Evolutionary conservation across 2,113 vertebrate species (phyloP), one percentile per base, ranked within the genome.

Genomic region (Macheiramphus alcinus): DNA sequence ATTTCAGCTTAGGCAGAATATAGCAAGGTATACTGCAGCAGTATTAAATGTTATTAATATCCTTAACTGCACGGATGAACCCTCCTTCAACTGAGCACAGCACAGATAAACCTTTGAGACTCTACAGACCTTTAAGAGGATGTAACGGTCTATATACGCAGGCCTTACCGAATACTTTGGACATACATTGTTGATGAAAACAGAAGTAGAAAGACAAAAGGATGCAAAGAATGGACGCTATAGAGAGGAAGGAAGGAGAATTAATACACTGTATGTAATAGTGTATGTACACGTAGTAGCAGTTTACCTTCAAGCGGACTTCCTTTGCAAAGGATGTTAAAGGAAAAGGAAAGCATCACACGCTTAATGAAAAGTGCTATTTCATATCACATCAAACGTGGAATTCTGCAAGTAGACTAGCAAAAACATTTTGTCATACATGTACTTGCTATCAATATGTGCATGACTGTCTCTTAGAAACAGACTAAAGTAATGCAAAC

Each of bases 381-480:
- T 96, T 90, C 70, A 17, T 38, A 80, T 63, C 76, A 83, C 74
- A 73, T 56, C 72, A 89, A 43, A 82, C 7, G 6, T 38, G 75
- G 59, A 71, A 79, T 86, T 48, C 58, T 82, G 48, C 59, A 67
- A 97, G 94, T 47, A 85, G 61, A 86, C 61, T 48, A 79, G 11
- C 4, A 66, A 86, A 94, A 97, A 93, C 72, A 95, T 91, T 97
- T 96, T 97, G 82, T 97, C 97, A 96, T 94, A 97, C 83, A 84
- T 91, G 94, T 92, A 80, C 79, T 85, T 88, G 58, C 79, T 94
- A 92, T 96, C 93, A 75, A 66, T 83, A 80, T 95, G 55, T 63
- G 27, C 79, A 74, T n/a, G 42, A 74, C 80, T 91, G 93, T 96
- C 88, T 97, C 95, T 97, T 97, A 94, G 97, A 97, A 97, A 97